Conservation (phyloP, 1,140 invertebrate genomes). For the Platorchestia sp. region DNA sequence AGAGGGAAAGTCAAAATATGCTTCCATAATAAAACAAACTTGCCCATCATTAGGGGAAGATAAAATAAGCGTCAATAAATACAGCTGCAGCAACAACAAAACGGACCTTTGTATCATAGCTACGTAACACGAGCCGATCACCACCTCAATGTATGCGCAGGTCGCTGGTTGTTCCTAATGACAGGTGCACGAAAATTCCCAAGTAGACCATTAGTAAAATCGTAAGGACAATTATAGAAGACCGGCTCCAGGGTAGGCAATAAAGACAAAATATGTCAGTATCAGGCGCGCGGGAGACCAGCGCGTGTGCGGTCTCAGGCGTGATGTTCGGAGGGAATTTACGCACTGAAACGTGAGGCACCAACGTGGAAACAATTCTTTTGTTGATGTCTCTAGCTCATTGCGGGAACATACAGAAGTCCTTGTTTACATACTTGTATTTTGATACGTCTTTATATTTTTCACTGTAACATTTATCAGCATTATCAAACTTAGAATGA, state of each 20-base stretch:
- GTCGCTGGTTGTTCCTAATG: neutral
- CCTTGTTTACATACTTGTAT: neutral
- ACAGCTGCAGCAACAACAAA: neutral
- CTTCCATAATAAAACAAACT: neutral
- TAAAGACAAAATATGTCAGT: no score
- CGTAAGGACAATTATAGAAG: neutral
- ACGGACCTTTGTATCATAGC: neutral
- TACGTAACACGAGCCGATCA: neutral
- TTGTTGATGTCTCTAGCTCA: neutral
- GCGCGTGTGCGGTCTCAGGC: neutral
- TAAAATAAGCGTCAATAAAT: neutral
- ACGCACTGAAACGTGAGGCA: neutral
- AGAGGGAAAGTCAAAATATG: neutral
- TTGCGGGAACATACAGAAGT: neutral
- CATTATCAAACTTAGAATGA: neutral
- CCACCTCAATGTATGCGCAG: neutral
- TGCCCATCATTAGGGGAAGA: neutral
- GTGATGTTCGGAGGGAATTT: neutral
- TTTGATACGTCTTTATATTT: no score
- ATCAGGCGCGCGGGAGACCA: neutral
- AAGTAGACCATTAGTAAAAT: neutral
- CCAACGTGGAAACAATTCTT: neutral
- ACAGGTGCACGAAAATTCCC: neutral
- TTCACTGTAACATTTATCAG: no score
- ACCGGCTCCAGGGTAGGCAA: neutral